Percentiles rank a stretch among this genome's conserved stretches.
phyloP scores from a whole-genome alignment of 2,888 invertebrate genomes.

The Drosophila phalerata region DNA sequence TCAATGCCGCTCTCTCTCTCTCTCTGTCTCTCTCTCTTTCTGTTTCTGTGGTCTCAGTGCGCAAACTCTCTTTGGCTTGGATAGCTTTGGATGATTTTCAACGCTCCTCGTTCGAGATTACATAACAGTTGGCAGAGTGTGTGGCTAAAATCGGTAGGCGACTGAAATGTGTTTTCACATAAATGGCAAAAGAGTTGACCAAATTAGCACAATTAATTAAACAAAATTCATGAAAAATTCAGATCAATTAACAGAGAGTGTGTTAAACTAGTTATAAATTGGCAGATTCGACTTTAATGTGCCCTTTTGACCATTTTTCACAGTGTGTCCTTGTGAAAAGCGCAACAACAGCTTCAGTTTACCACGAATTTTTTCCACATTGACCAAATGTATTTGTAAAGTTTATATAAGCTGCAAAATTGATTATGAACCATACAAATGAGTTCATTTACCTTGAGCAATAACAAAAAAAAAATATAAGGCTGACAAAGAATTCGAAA shows the following conservation, averaged over 20 bases:
- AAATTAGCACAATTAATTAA: conserved; percentile 48
- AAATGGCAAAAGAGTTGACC: conserved; percentile 47
- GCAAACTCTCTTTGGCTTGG: conserved; percentile 52
- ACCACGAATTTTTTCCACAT: conserved; percentile 5
- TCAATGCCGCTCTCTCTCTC: conserved; percentile 8
- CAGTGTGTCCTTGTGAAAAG: conserved; percentile 58
- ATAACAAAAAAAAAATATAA: not conserved
- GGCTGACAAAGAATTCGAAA: not conserved
- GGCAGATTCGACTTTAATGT: conserved; percentile 2
- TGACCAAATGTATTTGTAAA: conserved; percentile 28
- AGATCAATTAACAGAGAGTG: conserved; percentile 27
- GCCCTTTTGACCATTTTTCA: conserved; percentile 23
- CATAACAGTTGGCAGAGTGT: conserved; percentile 83
- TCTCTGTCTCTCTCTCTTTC: conserved; percentile 4
- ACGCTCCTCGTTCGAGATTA: conserved; percentile 73
- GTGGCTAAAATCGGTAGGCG: conserved; percentile 66
- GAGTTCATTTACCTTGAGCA: not conserved
- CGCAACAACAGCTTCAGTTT: conserved; percentile 19
- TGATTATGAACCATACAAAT: not conserved
- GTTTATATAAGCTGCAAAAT: conserved; percentile 65
- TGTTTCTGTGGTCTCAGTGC: conserved; percentile 42
- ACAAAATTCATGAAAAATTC: conserved; percentile 43
- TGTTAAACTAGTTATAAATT: conserved; percentile 6
- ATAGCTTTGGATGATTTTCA: conserved; percentile 64
- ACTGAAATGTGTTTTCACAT: conserved; percentile 64